Evolutionary conservation across 2,797 vertebrate species (phyloP).

Genomic region (Myotis myotis): DNA sequence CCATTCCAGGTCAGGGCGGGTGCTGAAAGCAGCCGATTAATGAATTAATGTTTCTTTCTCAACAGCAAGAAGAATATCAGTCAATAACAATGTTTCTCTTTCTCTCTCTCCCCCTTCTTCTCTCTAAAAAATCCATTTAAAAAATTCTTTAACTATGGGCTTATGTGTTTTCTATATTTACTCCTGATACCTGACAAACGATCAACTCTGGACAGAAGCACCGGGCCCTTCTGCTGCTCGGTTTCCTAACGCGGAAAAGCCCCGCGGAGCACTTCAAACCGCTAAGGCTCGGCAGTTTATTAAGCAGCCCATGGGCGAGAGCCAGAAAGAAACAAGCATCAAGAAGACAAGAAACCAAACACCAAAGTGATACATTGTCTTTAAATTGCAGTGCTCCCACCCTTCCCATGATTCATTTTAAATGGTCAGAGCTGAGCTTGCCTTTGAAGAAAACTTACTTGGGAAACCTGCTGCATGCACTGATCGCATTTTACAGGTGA

Average conservation of each 20-base stretch:
- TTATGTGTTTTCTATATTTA: neutral
- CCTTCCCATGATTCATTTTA: neutral
- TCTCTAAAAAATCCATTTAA: neutral
- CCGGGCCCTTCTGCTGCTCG: neutral
- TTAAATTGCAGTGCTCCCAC: neutral
- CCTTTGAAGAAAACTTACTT: neutral
- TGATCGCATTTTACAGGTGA: neutral
- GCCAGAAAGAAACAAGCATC: neutral
- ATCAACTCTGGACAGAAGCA: neutral
- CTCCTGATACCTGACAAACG: neutral
- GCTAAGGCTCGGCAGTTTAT: neutral
- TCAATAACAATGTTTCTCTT: neutral
- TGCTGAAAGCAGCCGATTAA: neutral
- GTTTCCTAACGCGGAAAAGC: neutral
- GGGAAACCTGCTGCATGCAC: neutral
- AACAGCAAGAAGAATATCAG: no score
- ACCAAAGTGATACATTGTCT: neutral
- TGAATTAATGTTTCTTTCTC: neutral
- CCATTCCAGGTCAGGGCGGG: neutral
- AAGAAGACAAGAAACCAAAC: neutral
- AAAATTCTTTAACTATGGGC: neutral
- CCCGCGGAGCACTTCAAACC: neutral
- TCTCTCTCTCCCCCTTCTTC: neutral
- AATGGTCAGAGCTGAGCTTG: neutral
- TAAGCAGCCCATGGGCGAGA: neutral